A percentile compares a stretch with the other conserved stretches of the same genome.
phyloP scores from a whole-genome alignment of 2,113 vertebrate species.

The Gyps fulvus region DNA sequence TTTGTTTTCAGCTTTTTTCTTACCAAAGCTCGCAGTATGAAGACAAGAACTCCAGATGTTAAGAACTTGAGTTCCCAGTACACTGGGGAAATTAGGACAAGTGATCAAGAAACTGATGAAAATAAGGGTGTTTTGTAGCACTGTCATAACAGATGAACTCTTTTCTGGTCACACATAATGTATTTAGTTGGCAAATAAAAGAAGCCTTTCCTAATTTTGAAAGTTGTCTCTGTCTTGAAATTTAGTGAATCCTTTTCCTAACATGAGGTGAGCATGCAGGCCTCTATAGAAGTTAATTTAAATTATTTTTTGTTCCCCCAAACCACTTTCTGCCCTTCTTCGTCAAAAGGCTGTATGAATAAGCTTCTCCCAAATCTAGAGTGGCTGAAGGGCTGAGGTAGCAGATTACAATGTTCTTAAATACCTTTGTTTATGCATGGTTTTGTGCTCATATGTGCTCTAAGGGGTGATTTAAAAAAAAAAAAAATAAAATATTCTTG shows the following conservation, averaged over 20 bases:
- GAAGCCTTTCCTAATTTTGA: not conserved
- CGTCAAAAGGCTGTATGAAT: not conserved
- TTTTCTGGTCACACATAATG: not conserved
- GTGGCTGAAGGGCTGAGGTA: not conserved
- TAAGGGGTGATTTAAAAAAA: not conserved
- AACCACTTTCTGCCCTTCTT: not conserved
- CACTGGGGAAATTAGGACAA: not conserved
- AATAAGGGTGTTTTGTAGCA: not conserved
- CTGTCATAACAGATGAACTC: not conserved
- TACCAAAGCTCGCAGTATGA: not conserved
- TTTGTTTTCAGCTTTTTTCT: not conserved
- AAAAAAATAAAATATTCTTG: no score
- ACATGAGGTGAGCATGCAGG: not conserved
- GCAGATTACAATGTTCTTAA: not conserved
- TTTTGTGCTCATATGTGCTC: not conserved
- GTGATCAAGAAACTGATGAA: conserved; percentile 16
- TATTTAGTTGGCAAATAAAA: not conserved
- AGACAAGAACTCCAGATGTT: conserved; percentile 16
- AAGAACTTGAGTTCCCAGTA: not conserved
- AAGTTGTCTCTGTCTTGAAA: not conserved
- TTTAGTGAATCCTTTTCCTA: not conserved
- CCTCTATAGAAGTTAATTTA: not conserved
- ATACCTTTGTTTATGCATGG: not conserved
- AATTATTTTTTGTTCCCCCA: not conserved
- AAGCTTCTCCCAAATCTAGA: not conserved